Conservation (phyloP, 2,113 vertebrate species). For the Podarcis raffonei region DNA sequence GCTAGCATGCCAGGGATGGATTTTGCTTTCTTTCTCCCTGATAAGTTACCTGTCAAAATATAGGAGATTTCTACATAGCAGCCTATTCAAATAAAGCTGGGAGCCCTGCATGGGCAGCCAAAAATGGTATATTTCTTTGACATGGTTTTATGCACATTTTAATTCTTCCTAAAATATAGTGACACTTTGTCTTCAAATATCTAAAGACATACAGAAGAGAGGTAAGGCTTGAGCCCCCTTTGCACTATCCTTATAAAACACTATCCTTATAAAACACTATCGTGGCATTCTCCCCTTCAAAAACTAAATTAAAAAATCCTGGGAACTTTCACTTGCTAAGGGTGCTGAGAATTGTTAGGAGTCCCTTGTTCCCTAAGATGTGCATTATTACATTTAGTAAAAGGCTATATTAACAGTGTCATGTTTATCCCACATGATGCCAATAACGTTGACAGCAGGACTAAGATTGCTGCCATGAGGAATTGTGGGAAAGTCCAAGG, state of each 20-base stretch:
- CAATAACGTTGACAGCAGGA: slow-evolving; percentile 61
- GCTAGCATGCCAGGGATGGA: neutral
- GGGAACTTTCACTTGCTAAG: no score
- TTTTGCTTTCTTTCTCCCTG: neutral
- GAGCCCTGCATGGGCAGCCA: no score
- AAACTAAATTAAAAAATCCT: no score
- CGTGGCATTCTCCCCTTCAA: no score
- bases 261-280: no score
- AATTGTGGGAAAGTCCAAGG: slow-evolving; percentile 61
- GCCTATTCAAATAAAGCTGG: neutral
- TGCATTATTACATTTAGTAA: slow-evolving; percentile 54
- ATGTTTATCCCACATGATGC: slow-evolving; percentile 56
- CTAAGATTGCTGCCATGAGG: slow-evolving; percentile 53
- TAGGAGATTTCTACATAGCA: neutral
- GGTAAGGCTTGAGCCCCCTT: no score
- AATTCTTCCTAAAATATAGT: neutral
- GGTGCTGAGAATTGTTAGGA: no score
- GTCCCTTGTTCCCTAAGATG: neutral
- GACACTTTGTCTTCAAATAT: no score
- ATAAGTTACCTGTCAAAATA: neutral
- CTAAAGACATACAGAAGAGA: no score
- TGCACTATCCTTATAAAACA: no score
- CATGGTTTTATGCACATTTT: neutral
- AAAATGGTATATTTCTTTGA: no score
- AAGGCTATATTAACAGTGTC: slow-evolving; percentile 64